Percentiles rank a stretch among this genome's conserved stretches.
Conservation (phyloP, 1,140 invertebrate genomes). For the Acromyrmex echinatior region DNA sequence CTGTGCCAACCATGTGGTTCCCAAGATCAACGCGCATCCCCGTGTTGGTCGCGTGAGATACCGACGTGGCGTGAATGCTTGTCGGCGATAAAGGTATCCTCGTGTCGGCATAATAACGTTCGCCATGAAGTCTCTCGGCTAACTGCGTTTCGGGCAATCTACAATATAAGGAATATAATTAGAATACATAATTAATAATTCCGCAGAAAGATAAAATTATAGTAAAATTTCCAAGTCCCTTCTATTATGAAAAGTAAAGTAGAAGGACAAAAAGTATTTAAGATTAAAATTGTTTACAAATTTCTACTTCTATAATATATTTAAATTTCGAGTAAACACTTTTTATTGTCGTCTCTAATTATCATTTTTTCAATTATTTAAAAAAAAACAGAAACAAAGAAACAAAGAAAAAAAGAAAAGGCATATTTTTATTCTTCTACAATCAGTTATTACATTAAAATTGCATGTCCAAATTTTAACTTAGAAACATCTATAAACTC, state of each 20-base stretch:
- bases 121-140: constrained; percentile 83
- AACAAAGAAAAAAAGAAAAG: too few relatives aligned
- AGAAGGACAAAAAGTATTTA: not conserved
- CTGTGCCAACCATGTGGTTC: constrained; percentile 86
- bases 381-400: too few relatives aligned
- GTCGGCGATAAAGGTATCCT: constrained; percentile 82
- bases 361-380: too few relatives aligned
- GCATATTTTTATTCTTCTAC: too few relatives aligned
- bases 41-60: constrained; percentile 52
- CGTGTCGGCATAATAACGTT: constrained; percentile 83
- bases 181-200: not conserved
- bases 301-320: too few relatives aligned
- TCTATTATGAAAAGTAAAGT: not conserved
- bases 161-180: constrained; percentile 32
- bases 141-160: constrained; percentile 84
- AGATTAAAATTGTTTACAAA: not conserved
- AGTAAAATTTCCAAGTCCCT: not conserved
- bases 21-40: constrained; percentile 84
- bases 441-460: too few relatives aligned
- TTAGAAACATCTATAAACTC: too few relatives aligned
- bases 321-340: not conserved
- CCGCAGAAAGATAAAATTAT: not conserved
- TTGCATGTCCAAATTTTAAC: too few relatives aligned
- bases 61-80: constrained; percentile 56
- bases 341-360: not conserved